Evolutionary conservation across 2,113 vertebrate genomes (phyloP), one percentile per base, ranked within the genome.

Genomic region (Callocephalon fimbriatum): DNA sequence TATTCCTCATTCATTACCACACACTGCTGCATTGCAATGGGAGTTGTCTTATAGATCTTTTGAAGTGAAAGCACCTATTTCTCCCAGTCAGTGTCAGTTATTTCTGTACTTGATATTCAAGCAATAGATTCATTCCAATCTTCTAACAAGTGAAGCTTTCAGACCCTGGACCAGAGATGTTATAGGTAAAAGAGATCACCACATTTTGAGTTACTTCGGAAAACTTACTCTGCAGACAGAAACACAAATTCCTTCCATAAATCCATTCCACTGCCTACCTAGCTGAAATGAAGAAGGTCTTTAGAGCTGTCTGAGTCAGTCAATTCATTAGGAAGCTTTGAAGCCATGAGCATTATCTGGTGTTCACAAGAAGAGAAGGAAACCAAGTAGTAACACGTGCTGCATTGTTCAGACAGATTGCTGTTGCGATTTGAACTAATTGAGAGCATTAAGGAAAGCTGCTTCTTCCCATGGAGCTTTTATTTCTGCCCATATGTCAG

Each of bases 371-470:
- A 86, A 71, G 65, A 85, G 73, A 85, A 72, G n/a, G 48, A 96
- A 90, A 95, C 82, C 70, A 90, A 90, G 77, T 25, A 53, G n/a
- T 72, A 78, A 88, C 63, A 86, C 2, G 27, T 83, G 85, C 86
- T 87, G 68, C 75, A 92, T 58, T 83, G 82, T 95, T 91, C 92
- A 90, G 87, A 66, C 65, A 88, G 96, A 96, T 90, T 95, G 80
- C 76, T 84, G 79, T 48, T 84, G 72, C 18, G 3, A 96, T 89
- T 81, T 53, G 47, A 95, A 77, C 85, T 96, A 95, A 96, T 54
- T 93, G 85, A 91, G 74, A 93, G 78, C 71, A 86, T 94, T 88
- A 96, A 92, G 73, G 82, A 90, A 92, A 94, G 45, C 78, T 90
- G 71, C 63, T 88, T 86, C 88, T 83, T 93, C 75, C 79, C 53